A percentile compares a stretch with the other conserved stretches of the same genome.
These are phyloP conservation scores for Oncorhynchus kisutch DNA, from an alignment of 2,113 vertebrate species.

Conservation along the genomic window DNA sequence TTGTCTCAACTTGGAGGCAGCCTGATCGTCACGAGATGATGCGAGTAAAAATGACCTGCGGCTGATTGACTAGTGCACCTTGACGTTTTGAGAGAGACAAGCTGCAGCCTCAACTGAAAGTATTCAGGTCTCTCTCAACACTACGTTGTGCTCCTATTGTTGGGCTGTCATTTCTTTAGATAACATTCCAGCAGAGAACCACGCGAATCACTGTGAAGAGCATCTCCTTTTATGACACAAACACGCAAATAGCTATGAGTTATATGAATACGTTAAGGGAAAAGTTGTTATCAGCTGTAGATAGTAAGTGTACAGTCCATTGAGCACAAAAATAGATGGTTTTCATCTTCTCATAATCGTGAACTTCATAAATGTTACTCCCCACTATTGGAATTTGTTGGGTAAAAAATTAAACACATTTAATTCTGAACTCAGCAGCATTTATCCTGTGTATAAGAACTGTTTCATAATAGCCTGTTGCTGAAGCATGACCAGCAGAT, in stretches of 20 bases:
- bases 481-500: conserved; percentile 22
- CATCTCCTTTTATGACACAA: conserved; percentile 38
- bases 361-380: conserved; percentile 15
- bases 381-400: conserved; percentile 7
- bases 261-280: conserved; percentile 37
- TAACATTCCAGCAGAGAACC: conserved; percentile 50
- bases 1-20: conserved; percentile 74
- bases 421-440: conserved; percentile 11
- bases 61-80: conserved; percentile 74
- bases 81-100: conserved; percentile 61
- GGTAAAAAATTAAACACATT: no score
- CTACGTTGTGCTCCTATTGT: conserved; percentile 40
- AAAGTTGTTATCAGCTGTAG: conserved; percentile 40
- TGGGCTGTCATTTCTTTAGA: conserved; percentile 41
- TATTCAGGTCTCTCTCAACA: conserved; percentile 57
- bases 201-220: conserved; percentile 35
- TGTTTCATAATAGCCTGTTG: neutral
- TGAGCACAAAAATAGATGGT: conserved; percentile 1
- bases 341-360: conserved; percentile 5
- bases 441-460: conserved; percentile 21
- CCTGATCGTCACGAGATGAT: conserved; percentile 76
- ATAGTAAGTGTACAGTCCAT: conserved; percentile 19
- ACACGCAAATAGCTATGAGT: conserved; percentile 33
- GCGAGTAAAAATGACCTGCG: conserved; percentile 70
- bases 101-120: conserved; percentile 37